phyloP scores from a whole-genome alignment of 2,797 vertebrate species.

The Cercopithecus petaurista region DNA sequence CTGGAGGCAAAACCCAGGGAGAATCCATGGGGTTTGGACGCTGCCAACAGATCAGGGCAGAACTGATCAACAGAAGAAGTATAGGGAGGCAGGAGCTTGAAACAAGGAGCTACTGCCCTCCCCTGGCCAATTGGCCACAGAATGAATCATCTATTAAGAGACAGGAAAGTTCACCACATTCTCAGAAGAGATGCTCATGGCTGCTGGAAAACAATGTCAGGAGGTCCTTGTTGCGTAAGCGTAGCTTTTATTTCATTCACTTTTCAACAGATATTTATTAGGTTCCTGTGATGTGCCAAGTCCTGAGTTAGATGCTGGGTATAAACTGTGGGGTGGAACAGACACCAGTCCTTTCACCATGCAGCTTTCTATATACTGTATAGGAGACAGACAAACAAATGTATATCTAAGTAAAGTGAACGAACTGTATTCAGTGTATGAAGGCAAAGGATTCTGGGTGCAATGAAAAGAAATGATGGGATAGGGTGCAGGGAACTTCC shows the following conservation, averaged over 20 bases:
- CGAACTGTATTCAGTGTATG: background rate
- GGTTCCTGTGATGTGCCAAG: background rate
- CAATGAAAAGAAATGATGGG: background rate
- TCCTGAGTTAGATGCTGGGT: background rate
- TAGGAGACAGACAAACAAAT: background rate
- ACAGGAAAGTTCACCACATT: background rate
- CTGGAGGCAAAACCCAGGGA: background rate
- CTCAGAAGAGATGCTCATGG: background rate
- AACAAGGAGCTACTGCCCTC: constrained; percentile 19
- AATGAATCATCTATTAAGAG: background rate
- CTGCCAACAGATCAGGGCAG: background rate
- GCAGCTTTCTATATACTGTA: background rate
- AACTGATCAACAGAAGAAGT: accelerated
- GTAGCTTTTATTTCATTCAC: background rate
- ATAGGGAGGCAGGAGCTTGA: background rate
- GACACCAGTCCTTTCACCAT: background rate
- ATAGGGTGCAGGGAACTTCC: background rate
- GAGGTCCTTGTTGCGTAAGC: background rate
- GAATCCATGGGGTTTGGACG: background rate
- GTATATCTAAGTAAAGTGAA: background rate
- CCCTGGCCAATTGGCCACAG: background rate
- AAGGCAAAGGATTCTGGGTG: background rate
- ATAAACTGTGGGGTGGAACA: background rate
- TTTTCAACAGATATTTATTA: background rate
- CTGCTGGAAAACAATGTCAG: background rate